Percentiles rank a stretch among this genome's conserved stretches.
These are phyloP conservation scores for Oceanodroma tethys DNA, from an alignment of 2,113 vertebrate species.

Conservation along the genomic window DNA sequence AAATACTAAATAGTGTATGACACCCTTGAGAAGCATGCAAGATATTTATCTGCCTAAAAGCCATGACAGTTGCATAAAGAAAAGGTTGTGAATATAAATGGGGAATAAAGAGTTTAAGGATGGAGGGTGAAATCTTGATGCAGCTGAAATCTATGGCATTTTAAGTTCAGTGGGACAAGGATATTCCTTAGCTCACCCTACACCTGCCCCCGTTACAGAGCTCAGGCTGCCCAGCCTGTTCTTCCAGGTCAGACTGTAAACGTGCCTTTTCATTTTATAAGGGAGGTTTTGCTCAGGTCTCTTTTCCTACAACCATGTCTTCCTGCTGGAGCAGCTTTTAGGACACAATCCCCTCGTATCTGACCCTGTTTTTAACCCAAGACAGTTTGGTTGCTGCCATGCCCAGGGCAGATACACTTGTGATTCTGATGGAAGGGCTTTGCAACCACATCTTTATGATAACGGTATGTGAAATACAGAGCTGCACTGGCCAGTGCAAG, in stretches of 20 bases:
- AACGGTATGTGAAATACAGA: background rate
- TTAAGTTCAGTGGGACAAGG: background rate
- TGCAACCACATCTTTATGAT: background rate
- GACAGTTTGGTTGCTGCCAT: background rate
- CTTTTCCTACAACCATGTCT: background rate
- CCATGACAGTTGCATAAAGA: conserved; percentile 16
- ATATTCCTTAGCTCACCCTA: background rate
- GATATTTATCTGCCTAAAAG: conserved; percentile 59
- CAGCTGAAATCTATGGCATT: background rate
- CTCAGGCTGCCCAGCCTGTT: background rate
- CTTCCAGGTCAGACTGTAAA: background rate
- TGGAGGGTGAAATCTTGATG: background rate
- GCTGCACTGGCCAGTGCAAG: background rate
- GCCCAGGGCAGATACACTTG: background rate
- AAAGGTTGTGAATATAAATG: conserved; percentile 36
- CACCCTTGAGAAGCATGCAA: conserved; percentile 47
- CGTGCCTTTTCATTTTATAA: background rate
- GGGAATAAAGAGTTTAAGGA: background rate
- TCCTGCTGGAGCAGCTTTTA: background rate
- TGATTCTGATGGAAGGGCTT: background rate
- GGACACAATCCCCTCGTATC: background rate
- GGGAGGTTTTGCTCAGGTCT: background rate
- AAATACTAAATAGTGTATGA: conserved; percentile 41
- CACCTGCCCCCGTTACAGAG: background rate
- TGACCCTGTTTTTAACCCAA: background rate